These are phyloP conservation scores for Heliconius himera DNA, from an alignment of 1,140 invertebrate genomes.

Conservation along the genomic window DNA sequence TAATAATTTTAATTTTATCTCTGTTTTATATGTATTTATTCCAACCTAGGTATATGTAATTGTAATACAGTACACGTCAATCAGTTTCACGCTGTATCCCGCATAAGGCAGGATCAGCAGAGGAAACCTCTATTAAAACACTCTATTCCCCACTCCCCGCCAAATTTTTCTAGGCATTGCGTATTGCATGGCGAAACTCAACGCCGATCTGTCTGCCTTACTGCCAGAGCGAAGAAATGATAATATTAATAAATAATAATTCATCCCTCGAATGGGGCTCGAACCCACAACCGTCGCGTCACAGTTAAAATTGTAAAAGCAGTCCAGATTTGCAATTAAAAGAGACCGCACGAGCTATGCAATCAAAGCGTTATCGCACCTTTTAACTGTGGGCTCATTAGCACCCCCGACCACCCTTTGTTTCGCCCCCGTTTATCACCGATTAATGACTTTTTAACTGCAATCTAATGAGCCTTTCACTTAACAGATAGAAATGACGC, in stretches of 20 bases:
- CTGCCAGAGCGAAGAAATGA: no score
- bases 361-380: slow-evolving; percentile 18
- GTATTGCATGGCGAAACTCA: no score
- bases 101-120: no score
- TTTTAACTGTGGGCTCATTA: slow-evolving; percentile 28
- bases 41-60: background rate
- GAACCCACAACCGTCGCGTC: no score
- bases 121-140: no score
- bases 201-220: no score
- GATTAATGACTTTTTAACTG: slow-evolving; percentile 44
- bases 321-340: background rate
- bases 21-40: no score
- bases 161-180: no score
- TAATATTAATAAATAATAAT: no score
- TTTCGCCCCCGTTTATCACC: slow-evolving; percentile 33
- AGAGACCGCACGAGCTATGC: slow-evolving; percentile 6
- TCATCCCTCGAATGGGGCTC: no score
- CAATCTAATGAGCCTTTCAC: slow-evolving; percentile 38
- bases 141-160: no score
- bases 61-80: background rate
- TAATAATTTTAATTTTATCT: no score
- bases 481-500: slow-evolving; percentile 20
- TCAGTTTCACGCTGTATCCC: background rate
- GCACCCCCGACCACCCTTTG: slow-evolving; percentile 16
- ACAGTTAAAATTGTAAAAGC: background rate